Evolutionary conservation across 2,888 invertebrate species (phyloP).

Genomic region (Drosophila prostipennis): DNA sequence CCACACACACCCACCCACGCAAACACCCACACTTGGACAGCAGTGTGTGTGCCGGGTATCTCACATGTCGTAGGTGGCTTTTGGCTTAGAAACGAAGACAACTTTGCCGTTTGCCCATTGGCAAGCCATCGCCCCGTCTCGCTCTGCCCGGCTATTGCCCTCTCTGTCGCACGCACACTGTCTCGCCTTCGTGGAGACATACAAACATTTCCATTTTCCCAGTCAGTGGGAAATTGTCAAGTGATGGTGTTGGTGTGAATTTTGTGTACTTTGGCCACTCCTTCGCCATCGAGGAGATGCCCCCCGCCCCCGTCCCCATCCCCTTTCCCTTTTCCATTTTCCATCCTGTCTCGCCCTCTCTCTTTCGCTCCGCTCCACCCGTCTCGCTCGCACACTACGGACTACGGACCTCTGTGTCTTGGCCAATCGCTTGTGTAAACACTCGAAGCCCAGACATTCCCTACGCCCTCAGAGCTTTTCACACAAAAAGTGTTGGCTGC

Average conservation of each 20-base stretch:
- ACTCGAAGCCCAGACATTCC: slow-evolving; percentile 53
- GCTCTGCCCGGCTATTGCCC: slow-evolving; percentile 9
- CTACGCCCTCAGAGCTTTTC: slow-evolving; percentile 63
- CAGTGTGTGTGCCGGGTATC: slow-evolving; percentile 20
- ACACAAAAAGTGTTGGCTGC: slow-evolving; percentile 74
- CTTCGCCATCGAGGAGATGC: slow-evolving; percentile 61
- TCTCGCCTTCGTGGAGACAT: slow-evolving; percentile 21
- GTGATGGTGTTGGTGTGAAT: slow-evolving; percentile 82
- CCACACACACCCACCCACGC: slow-evolving; percentile 1
- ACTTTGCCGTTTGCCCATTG: slow-evolving; percentile 55
- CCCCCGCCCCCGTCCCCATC: too few species aligned
- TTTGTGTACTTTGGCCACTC: slow-evolving; percentile 84
- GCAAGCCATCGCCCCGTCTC: slow-evolving; percentile 38
- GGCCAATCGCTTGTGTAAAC: slow-evolving; percentile 84
- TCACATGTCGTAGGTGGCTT: slow-evolving; percentile 35
- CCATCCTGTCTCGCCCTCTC: slow-evolving; percentile 62
- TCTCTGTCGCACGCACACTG: slow-evolving; percentile 18
- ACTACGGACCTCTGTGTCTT: slow-evolving; percentile 56
- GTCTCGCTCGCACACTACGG: slow-evolving; percentile 46
- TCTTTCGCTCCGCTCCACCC: slow-evolving; percentile 17
- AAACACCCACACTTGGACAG: neutral
- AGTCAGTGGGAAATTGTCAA: slow-evolving; percentile 63
- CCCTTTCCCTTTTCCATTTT: neutral
- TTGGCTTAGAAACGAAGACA: slow-evolving; percentile 49
- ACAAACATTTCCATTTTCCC: slow-evolving; percentile 48